Percentiles rank a stretch among this genome's conserved stretches.
phyloP scores from a whole-genome alignment of 2,113 vertebrate species.

The Todiramphus saurophagus region DNA sequence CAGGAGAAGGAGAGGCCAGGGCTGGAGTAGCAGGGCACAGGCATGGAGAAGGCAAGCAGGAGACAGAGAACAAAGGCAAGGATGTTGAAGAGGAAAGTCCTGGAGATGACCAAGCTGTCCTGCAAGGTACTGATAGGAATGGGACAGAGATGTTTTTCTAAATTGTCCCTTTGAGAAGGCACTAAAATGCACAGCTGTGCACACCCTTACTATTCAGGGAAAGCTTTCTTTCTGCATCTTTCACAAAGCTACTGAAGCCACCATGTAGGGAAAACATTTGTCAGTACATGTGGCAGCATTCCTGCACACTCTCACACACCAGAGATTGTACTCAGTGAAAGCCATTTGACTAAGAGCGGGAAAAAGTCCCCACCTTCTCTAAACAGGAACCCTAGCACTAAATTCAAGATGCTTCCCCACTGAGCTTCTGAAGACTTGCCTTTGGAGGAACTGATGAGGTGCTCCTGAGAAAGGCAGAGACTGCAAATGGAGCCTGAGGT shows the following conservation, averaged over 20 bases:
- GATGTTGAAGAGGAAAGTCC: not conserved
- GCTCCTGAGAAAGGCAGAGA: not conserved
- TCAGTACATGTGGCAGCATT: fast-evolving
- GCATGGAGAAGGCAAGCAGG: not conserved
- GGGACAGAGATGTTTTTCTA: not conserved
- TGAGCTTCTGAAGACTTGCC: not conserved
- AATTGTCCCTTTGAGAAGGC: not conserved
- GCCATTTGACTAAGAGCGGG: not conserved
- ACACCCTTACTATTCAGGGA: not conserved
- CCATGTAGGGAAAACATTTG: fast-evolving
- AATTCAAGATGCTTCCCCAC: not conserved
- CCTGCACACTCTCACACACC: not conserved
- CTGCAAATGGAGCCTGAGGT: not conserved
- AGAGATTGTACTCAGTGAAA: not conserved
- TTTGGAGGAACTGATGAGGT: not conserved
- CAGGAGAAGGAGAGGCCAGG: not conserved
- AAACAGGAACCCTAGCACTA: not conserved
- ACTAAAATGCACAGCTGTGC: fast-evolving
- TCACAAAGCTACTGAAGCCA: not conserved
- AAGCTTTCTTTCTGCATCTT: not conserved
- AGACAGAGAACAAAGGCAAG: not conserved
- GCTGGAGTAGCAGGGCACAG: not conserved
- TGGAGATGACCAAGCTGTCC: not conserved
- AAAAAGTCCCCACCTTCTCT: not conserved
- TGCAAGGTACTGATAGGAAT: not conserved